phyloP scores from a whole-genome alignment of 2,113 vertebrate genomes.

The Marcusenius ussheri region DNA sequence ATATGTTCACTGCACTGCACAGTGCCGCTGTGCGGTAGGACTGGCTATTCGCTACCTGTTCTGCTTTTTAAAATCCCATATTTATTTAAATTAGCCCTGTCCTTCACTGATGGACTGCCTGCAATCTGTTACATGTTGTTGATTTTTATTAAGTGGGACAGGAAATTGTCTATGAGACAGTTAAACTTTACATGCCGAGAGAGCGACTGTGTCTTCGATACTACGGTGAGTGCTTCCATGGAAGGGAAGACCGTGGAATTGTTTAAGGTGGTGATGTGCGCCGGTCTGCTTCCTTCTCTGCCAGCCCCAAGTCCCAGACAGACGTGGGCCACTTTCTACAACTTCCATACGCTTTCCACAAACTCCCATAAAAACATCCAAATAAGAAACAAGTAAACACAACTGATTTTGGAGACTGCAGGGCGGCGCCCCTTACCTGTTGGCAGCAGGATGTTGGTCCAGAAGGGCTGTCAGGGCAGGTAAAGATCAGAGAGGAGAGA shows the following conservation, averaged over 20 bases:
- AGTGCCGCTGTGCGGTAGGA: background rate
- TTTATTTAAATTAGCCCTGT: slow-evolving; percentile 14
- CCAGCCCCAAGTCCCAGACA: background rate
- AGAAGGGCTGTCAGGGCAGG: slow-evolving; percentile 10
- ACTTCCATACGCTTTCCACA: background rate
- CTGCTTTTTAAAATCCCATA: background rate
- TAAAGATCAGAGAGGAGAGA: slow-evolving; percentile 11
- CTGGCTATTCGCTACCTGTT: background rate
- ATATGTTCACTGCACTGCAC: background rate
- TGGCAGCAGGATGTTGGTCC: background rate
- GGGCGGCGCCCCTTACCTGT: background rate
- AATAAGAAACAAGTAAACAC: background rate
- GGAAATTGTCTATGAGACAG: background rate
- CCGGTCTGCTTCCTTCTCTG: background rate
- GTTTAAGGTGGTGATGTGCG: background rate
- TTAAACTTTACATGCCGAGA: background rate
- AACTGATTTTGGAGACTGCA: background rate
- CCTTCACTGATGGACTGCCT: background rate
- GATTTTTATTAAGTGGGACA: background rate
- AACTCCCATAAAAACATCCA: background rate
- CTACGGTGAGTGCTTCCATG: background rate
- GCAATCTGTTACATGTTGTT: background rate
- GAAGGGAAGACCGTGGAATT: background rate
- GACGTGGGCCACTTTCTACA: background rate
- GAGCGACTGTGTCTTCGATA: background rate